phyloP scores from a whole-genome alignment of 2,113 vertebrate genomes.

The Anhinga rufa region DNA sequence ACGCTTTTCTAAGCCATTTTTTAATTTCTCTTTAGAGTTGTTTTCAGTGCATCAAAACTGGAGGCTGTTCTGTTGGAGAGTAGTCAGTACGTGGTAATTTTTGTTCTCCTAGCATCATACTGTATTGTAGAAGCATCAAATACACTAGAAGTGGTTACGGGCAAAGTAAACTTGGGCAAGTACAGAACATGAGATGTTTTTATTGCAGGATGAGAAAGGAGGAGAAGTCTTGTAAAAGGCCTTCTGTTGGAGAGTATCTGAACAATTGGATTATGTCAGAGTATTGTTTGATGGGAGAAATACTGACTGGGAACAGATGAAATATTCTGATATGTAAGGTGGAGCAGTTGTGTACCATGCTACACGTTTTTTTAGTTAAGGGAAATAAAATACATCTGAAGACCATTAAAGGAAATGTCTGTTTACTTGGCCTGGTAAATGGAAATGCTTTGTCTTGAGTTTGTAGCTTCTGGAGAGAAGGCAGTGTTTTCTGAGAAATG shows the following conservation, averaged over 20 bases:
- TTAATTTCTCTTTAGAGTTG: not conserved
- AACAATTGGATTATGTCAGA: not conserved
- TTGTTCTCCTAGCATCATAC: not conserved
- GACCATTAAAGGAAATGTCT: not conserved
- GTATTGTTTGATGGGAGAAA: not conserved
- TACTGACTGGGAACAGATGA: not conserved
- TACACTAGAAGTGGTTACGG: rapidly evolving
- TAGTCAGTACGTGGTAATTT: not conserved
- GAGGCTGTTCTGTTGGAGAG: not conserved
- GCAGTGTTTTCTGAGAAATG: not conserved
- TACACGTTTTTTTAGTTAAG: not conserved
- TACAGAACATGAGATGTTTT: not conserved
- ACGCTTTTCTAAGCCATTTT: rapidly evolving
- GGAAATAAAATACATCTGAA: not conserved
- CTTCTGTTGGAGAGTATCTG: not conserved
- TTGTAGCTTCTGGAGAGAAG: not conserved
- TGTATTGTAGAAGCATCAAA: not conserved
- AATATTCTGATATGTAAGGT: not conserved
- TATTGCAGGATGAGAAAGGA: not conserved
- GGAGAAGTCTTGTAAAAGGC: not conserved
- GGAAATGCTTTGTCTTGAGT: not conserved
- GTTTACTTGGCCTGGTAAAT: not conserved
- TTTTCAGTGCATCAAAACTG: not conserved
- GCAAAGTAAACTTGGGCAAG: not conserved
- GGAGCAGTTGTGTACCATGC: not conserved